Evolutionary conservation across 2,113 vertebrate genomes (phyloP), one percentile per base, ranked within the genome.

Genomic region (Polypterus bichir): DNA sequence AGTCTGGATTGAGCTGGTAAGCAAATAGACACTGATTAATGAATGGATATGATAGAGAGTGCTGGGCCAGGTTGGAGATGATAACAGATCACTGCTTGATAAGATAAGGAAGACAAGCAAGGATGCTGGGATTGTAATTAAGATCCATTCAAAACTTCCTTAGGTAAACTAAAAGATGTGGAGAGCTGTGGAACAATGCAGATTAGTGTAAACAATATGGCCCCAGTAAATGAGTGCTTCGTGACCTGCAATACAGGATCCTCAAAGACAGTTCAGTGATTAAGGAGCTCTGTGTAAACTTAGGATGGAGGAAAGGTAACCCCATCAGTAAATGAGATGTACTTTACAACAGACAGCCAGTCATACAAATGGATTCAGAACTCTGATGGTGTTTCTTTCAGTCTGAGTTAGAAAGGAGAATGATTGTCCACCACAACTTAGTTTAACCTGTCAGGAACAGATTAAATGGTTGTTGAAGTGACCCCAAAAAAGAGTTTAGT

Each of bases 71-170:
- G 64, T 73, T 71, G 53, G 63, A 73, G 67, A 69, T 66, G 71
- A 81, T 71, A 80, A 76, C 74, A 58, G 73, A 79, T 79, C 77
- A 84, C 77, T 78, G 69, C 60, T 59, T 48, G 79, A 84, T 81
- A 78, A 80, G 79, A 79, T 79, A 81, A 73, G 71, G 58, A 47
- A 74, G 72, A 70, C 69, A 64, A 70, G 78, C 73, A 67, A 68
- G 66, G 69, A 74, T 70, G 74, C 75, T 75, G 62, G 73, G 68
- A 75, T 73, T 74, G 76, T 71, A 61, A 52, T 52, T 52, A 3
- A 3, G 4, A 64, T 73, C 59, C 64, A 71, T 55, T 66, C 57
- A 65, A 54, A 60, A 59, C 64, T 49, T 56, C 61, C 61, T 62
- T 44, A 60, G 58, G 66, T 64, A 58, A 64, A 63, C 58, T 44